phyloP scores from a whole-genome alignment of 2,888 invertebrate genomes.

The Zaprionus bogoriensis region DNA sequence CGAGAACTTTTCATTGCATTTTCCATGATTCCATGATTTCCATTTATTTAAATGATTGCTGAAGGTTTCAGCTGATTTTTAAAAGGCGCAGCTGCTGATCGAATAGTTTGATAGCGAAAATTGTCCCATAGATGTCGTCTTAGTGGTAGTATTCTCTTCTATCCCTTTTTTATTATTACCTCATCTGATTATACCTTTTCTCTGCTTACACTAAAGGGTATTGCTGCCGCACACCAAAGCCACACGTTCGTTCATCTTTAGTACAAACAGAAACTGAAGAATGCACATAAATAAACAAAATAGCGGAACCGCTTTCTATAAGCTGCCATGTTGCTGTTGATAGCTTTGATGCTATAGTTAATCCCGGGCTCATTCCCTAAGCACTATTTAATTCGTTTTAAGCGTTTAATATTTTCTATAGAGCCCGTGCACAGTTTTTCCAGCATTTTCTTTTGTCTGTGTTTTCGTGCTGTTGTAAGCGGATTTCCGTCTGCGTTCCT shows the following conservation, averaged over 20 bases:
- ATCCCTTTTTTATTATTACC: no score
- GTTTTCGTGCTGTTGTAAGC: conserved; percentile 18
- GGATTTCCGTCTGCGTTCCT: conserved; percentile 27
- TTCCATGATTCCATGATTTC: no score
- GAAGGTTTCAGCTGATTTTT: no score
- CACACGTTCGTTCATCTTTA: not conserved
- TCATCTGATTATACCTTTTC: no score
- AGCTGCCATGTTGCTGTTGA: not conserved
- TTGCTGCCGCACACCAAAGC: not conserved
- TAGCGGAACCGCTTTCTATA: not conserved
- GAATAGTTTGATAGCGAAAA: no score
- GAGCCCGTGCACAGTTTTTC: not conserved
- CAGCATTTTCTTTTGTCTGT: not conserved
- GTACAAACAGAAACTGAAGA: not conserved
- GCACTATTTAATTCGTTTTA: conserved; percentile 27
- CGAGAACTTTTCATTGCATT: no score
- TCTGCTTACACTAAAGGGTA: no score
- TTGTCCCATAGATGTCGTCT: no score
- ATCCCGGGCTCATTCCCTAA: conserved; percentile 11
- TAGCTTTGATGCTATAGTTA: not conserved
- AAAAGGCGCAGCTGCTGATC: no score
- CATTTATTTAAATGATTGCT: no score
- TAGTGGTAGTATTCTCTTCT: no score
- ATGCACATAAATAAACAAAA: not conserved
- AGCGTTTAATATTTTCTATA: conserved; percentile 16